These are phyloP conservation scores for Fulica atra DNA, from an alignment of 2,113 vertebrate genomes.

Conservation along the genomic window DNA sequence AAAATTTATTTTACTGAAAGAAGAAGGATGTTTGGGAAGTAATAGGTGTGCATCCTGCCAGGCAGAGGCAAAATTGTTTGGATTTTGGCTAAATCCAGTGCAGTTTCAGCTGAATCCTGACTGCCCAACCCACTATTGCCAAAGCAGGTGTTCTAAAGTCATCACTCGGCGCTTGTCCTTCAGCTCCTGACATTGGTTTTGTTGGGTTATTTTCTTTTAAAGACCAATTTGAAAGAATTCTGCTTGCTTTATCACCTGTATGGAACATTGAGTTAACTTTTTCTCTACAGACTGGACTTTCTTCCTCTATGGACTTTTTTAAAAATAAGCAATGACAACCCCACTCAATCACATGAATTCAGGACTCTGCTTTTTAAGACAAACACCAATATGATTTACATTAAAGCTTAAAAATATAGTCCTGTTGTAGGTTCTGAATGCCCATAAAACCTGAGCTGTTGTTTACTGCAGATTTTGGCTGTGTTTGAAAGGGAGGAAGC, in stretches of 20 bases:
- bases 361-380: background rate
- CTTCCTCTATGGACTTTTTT: background rate
- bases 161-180: background rate
- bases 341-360: background rate
- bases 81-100: background rate
- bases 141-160: background rate
- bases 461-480: background rate
- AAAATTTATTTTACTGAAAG: too few relatives aligned
- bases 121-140: background rate
- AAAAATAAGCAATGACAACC: background rate
- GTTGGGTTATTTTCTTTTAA: too few relatives aligned
- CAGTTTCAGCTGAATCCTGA: background rate
- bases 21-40: background rate
- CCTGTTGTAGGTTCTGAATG: background rate
- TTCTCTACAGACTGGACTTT: background rate
- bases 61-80: fast-evolving
- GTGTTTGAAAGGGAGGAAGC: background rate
- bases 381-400: background rate
- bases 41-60: background rate
- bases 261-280: background rate
- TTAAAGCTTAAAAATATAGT: background rate
- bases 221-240: background rate
- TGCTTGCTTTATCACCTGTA: background rate
- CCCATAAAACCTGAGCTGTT: background rate
- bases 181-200: background rate